These are phyloP conservation scores for Craterocephalus amniculus DNA, from an alignment of 2,797 vertebrate species.

Conservation along the genomic window DNA sequence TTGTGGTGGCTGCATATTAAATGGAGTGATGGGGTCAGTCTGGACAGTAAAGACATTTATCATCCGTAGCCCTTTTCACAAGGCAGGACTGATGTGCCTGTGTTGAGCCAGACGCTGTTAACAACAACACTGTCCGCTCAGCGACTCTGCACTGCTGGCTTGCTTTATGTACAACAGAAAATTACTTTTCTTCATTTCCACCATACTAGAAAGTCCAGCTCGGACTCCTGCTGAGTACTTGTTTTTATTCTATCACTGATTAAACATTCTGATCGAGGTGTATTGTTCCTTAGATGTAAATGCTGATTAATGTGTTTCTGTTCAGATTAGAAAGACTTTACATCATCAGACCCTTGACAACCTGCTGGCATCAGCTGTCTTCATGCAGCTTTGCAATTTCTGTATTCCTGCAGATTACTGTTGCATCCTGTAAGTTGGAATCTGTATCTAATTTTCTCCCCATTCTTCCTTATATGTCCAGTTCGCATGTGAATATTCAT, in stretches of 20 bases:
- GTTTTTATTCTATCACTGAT: neutral
- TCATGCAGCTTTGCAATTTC: no score
- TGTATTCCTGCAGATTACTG: no score
- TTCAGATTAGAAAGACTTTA: no score
- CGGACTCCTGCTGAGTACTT: neutral
- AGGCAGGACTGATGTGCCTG: neutral
- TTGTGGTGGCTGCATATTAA: slow-evolving; percentile 60
- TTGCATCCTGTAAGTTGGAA: no score
- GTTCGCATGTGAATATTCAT: no score
- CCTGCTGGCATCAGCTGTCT: no score
- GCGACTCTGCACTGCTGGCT: neutral
- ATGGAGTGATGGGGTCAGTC: slow-evolving; percentile 55
- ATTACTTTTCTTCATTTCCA: no score
- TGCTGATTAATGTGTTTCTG: no score
- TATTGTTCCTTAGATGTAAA: neutral
- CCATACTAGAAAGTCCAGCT: slow-evolving; percentile 21
- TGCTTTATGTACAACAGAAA: neutral
- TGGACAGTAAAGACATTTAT: slow-evolving; percentile 55
- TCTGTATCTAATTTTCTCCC: no score
- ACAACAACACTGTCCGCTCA: slow-evolving; percentile 2
- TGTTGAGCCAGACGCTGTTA: neutral
- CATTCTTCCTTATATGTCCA: no score
- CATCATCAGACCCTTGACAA: no score
- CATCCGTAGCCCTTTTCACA: slow-evolving; percentile 13
- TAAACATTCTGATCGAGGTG: neutral